Evolutionary conservation across 2,888 invertebrate species (phyloP), one percentile per base, ranked within the genome.

Genomic region (Macrophya annulata): DNA sequence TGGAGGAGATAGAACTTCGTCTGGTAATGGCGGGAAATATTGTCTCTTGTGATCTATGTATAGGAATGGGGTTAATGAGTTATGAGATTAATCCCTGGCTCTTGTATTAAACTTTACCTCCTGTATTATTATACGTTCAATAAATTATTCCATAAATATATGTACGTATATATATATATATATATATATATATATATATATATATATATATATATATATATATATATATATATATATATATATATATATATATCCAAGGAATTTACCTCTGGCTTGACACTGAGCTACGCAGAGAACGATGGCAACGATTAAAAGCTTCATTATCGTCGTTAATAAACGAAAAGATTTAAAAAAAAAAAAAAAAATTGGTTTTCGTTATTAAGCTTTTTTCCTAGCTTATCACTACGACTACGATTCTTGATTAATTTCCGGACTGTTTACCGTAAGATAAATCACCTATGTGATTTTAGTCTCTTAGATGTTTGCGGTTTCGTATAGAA

Each of bases 361-460:
- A 37, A 68, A 68, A 68, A 8, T 37, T 31, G 12, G 68, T 10
- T 68, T 5, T 68, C 6, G 68, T 68, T 68, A 37, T 37, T 6
- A 6, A 10, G 17, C 25, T 68, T 6, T 37, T 15, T 17, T 37
- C 25, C 17, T 15, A 3, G 68, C 6, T 17, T 37, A 10, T 17
- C 37, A 68, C 37, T 37, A n/a, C n/a, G 4, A 25, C 37, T 15
- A 9, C 15, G 31, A 4, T 12, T 5, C 68, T 37, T 6, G 68
- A 68, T 68, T 37, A 17, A 68, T 68, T 37, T 37, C 68, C 8
- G 37, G 68, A 37, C 15, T 68, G 31, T 68, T 37, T 37, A 68
- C 37, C 68, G 68, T 68, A 37, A 37, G 68, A 68, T 68, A 68
- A 68, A 68, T 68, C 68, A 68, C 37, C 15, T 17, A 12, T 25